phyloP scores from a whole-genome alignment of 1,140 invertebrate species.

The Drosophila dunni region DNA sequence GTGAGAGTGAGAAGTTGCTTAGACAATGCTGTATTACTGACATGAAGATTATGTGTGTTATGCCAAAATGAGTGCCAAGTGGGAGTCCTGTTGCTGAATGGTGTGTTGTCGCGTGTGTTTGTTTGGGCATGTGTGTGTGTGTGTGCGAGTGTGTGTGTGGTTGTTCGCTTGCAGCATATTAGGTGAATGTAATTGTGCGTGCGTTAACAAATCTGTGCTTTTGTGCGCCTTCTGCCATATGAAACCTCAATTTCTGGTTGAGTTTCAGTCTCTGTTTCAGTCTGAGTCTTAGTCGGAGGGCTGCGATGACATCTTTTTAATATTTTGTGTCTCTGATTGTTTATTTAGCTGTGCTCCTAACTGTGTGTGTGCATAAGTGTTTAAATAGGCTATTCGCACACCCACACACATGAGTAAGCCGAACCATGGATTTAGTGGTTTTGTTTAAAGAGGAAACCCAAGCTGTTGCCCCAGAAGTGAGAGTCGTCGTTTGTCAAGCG shows the following conservation, averaged over 20 bases:
- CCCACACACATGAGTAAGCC: neutral
- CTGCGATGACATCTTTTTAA: constrained; percentile 70
- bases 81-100: constrained; percentile 1
- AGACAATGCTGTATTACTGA: constrained; percentile 70
- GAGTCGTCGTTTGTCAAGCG: constrained; percentile 29
- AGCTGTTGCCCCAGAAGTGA: neutral
- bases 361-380: constrained; percentile 46
- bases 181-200: constrained; percentile 80
- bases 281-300: constrained; percentile 40
- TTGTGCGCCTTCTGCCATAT: constrained; percentile 61
- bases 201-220: constrained; percentile 77
- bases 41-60: constrained; percentile 75
- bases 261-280: constrained; percentile 37
- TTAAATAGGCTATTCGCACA: constrained; percentile 65
- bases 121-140: constrained; percentile 17
- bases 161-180: constrained; percentile 57
- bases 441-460: constrained; percentile 44
- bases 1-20: constrained; percentile 8
- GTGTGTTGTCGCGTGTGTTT: constrained; percentile 1
- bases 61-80: constrained; percentile 35
- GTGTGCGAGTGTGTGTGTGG: constrained; percentile 17
- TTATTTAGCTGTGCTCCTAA: constrained; percentile 53
- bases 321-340: constrained; percentile 67
- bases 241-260: constrained; percentile 47
- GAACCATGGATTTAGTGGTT: constrained; percentile 40